These are phyloP conservation scores for Drosophila leontia DNA, from an alignment of 1,140 invertebrate species.

Conservation along the genomic window DNA sequence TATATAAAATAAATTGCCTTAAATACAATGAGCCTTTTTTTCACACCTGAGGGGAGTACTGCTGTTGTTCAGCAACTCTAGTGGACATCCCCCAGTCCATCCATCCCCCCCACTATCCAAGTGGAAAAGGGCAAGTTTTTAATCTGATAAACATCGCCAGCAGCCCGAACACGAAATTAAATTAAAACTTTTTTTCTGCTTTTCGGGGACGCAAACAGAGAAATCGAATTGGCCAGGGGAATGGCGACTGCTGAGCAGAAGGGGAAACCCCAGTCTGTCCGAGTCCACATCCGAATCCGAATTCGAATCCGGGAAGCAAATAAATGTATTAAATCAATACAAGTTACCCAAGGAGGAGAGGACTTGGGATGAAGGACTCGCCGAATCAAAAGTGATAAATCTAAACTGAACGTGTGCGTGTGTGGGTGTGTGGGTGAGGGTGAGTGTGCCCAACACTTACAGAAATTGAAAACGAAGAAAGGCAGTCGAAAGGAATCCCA, in stretches of 20 bases:
- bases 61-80: neutral
- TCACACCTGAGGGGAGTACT: neutral
- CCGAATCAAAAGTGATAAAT: slow-evolving; percentile 83
- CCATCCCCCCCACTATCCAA: neutral
- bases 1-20: slow-evolving; percentile 21
- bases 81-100: neutral
- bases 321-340: slow-evolving; percentile 82
- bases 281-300: slow-evolving; percentile 6
- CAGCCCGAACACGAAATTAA: slow-evolving; percentile 56
- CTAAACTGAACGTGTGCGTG: slow-evolving; percentile 74
- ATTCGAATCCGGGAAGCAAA: slow-evolving; percentile 39
- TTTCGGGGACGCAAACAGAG: slow-evolving; percentile 40
- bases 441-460: slow-evolving; percentile 55
- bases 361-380: slow-evolving; percentile 19
- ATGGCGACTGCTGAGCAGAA: neutral
- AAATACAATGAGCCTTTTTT: slow-evolving; percentile 10
- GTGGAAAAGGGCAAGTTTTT: slow-evolving; percentile 61
- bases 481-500: slow-evolving; percentile 37
- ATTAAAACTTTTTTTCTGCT: slow-evolving; percentile 64
- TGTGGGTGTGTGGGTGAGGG: neutral
- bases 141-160: slow-evolving; percentile 66
- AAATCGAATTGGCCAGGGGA: slow-evolving; percentile 44
- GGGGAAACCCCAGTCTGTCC: neutral
- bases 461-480: slow-evolving; percentile 71
- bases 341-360: slow-evolving; percentile 25